A percentile compares a stretch with the other conserved stretches of the same genome.
Evolutionary conservation across 2,888 invertebrate species (phyloP).

Genomic region (Pheosia tremula): DNA sequence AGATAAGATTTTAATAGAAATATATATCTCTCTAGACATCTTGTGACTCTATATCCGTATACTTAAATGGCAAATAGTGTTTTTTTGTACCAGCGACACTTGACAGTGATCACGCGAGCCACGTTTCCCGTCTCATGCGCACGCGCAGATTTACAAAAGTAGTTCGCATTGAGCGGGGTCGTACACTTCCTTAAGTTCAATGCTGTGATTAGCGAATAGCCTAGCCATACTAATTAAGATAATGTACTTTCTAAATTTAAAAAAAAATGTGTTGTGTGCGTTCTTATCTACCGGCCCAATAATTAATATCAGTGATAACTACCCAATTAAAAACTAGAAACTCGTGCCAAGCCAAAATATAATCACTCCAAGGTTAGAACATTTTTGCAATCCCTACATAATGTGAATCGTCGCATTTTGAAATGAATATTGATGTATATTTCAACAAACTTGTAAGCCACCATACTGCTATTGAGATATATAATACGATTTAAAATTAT

Average conservation of each 20-base stretch:
- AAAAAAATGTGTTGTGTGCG: not conserved
- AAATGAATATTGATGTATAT: no score
- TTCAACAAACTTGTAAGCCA: no score
- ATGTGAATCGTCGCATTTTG: no score
- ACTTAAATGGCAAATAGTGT: not conserved
- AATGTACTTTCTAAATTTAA: slow-evolving; percentile 29
- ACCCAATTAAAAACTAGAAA: not conserved
- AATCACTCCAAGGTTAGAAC: not conserved
- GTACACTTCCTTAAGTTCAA: slow-evolving; percentile 50
- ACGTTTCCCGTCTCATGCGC: slow-evolving; percentile 27
- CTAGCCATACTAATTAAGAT: slow-evolving; percentile 11
- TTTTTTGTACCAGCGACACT: slow-evolving; percentile 3
- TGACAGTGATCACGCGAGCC: slow-evolving; percentile 8
- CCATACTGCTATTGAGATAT: no score
- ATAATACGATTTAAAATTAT: no score
- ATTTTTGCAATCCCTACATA: no score
- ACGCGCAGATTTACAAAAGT: slow-evolving; percentile 33
- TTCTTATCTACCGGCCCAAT: not conserved
- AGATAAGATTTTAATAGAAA: no score
- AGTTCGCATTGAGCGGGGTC: slow-evolving; percentile 54
- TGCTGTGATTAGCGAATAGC: slow-evolving; percentile 22
- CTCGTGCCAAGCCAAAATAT: not conserved
- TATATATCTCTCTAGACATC: no score
- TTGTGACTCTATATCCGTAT: not conserved
- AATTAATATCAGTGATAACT: not conserved